Evolutionary conservation across 1,140 invertebrate genomes (phyloP), one percentile per base, ranked within the genome.

Genomic region (Triops longicaudatus): DNA sequence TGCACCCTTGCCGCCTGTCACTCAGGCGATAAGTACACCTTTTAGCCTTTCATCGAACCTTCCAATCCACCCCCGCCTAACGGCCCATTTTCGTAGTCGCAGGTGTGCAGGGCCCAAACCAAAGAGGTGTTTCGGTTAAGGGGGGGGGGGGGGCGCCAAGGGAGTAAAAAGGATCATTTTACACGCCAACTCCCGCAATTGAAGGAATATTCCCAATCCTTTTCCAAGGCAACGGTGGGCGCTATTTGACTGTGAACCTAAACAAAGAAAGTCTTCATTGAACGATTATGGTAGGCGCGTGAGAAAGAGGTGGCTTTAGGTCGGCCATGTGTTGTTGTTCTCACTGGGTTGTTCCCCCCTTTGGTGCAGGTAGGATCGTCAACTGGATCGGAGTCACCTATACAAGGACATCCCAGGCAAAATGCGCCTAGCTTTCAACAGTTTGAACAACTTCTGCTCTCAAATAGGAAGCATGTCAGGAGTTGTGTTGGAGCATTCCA

Each of bases 1-100:
- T 63, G 50, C 50, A 63, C 50, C 50, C 50, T 63, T 63, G 50
- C 50, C 50, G 50, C 50, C 50, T 63, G 50, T 63, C 50, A 63
- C 50, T 63, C 50, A 63, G 50, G 50, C 50, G 50, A 63, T 63
- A 63, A 63, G 50, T 63, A 63, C 50, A 63, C 50, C 50, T 63
- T 63, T 63, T 63, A 63, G 50, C 50, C 50, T 63, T 63, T 63
- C 50, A 63, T 63, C 17, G 50, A 63, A 63, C 50, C 50, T 63
- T 63, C 50, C 50, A 63, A 63, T 63, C 50, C 50, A 63, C 50
- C 50, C 50, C 50, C 50, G 50, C 50, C 50, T 63, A 63, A 63
- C 50, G 50, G 50, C 0, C 50, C 50, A 63, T 63, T 63, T 63
- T 63, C 50, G 17, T 63, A 17, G 50, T 63, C 50, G 50, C 50